Conservation (phyloP, 1,140 invertebrate genomes). For the Uloborus diversus region DNA sequence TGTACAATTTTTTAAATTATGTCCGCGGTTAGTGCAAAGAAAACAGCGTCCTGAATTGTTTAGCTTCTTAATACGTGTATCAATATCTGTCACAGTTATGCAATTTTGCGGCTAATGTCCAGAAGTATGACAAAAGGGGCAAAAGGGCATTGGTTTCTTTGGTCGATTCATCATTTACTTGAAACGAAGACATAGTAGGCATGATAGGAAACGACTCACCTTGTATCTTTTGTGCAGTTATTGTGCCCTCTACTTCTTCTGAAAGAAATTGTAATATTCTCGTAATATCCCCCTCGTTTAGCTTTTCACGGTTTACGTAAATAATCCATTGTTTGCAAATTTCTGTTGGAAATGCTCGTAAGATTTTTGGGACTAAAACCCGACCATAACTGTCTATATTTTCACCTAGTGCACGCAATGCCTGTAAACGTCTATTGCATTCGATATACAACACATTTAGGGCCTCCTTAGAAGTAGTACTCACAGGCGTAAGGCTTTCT, state of each 20-base stretch:
- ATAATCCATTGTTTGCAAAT: conserved; percentile 17
- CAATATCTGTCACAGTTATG: not conserved
- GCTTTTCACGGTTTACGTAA: not conserved
- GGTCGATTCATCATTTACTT: too few species aligned
- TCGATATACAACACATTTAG: too few species aligned
- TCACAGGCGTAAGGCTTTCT: not conserved
- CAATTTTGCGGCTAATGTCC: conserved; percentile 31
- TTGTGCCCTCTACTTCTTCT: conserved; percentile 3
- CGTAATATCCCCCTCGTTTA: not conserved
- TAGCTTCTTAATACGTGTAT: too few species aligned
- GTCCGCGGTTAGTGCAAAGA: conserved; percentile 14
- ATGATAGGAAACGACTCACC: conserved; percentile 15
- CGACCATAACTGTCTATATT: conserved; percentile 2
- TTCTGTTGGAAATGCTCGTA: not conserved
- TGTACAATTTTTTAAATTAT: conserved; percentile 10
- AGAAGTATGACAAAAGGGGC: conserved; percentile 19
- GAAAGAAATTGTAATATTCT: not conserved
- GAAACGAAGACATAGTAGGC: too few species aligned
- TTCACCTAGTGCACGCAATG: conserved; percentile 6
- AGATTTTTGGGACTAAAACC: not conserved
- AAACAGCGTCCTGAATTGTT: conserved; percentile 30
- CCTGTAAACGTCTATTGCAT: conserved; percentile 9
- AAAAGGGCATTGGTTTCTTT: conserved; percentile 2
- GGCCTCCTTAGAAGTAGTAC: too few species aligned
- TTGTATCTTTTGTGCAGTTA: conserved; percentile 4